Evolutionary conservation across 2,888 invertebrate genomes (phyloP).

Genomic region (Opisthograptis luteolata): DNA sequence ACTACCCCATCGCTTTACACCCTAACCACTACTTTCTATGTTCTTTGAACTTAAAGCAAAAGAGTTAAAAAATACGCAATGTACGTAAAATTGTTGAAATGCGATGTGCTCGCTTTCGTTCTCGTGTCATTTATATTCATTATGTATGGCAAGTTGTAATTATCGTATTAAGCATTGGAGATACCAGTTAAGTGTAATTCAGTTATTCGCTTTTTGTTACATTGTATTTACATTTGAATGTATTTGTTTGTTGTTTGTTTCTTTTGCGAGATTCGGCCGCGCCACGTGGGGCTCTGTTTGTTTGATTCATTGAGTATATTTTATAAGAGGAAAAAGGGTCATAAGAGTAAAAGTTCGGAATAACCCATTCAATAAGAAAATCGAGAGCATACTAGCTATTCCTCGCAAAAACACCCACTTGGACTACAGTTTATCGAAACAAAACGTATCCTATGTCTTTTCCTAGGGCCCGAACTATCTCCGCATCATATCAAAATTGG

Average conservation of each 20-base stretch:
- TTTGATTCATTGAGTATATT: slow-evolving; percentile 1
- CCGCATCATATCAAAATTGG: too few species aligned
- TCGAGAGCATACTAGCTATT: too few species aligned
- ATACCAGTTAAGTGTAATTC: slow-evolving; percentile 46
- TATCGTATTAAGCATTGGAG: slow-evolving; percentile 56
- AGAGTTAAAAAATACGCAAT: slow-evolving; percentile 2
- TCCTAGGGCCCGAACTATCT: too few species aligned
- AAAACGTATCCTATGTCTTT: too few species aligned
- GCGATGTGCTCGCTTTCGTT: slow-evolving; percentile 19
- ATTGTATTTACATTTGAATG: slow-evolving; percentile 39
- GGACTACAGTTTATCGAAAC: too few species aligned
- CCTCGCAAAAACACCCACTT: too few species aligned
- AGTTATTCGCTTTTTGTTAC: slow-evolving; percentile 48
- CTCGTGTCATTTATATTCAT: slow-evolving; percentile 59
- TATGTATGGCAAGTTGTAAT: slow-evolving; percentile 55
- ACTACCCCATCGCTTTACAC: not conserved
- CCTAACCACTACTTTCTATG: slow-evolving; percentile 9
- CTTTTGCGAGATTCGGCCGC: slow-evolving; percentile 7
- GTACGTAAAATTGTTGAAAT: not conserved
- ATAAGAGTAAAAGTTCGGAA: too few species aligned
- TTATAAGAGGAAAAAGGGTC: not conserved
- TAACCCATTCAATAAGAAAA: too few species aligned
- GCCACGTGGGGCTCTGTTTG: slow-evolving; percentile 20
- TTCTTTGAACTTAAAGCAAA: not conserved
- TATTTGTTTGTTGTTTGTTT: slow-evolving; percentile 30